Base-by-base conservation (phyloP, 1,140 invertebrate genomes). In the Rhagoletis zephyria region DNA sequence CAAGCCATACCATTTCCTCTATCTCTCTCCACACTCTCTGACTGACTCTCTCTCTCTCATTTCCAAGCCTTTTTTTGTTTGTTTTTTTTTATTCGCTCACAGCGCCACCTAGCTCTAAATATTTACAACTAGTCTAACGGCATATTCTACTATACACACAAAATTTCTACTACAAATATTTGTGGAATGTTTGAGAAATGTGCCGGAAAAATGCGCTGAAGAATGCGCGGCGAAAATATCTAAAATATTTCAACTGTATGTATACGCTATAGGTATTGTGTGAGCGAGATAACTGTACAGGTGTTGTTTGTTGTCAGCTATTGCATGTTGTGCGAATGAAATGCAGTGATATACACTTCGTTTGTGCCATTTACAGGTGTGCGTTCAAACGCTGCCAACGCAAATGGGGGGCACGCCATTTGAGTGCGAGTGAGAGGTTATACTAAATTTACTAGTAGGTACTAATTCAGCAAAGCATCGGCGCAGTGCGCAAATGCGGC, bases 131-230 rank as follows among this genome's bases (percentile, higher is more conserved):
- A 42, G 2, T 77, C 87, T 64, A 63, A 81, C 85, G 64, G 77
- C 77, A 67, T 85, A 87, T 51, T 67, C 88, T 94, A 19, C 89
- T 95, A 87, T 91, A 88, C 81, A 85, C 88, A 88, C 88, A 87
- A 88, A 88, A 87, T 85, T 87, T 88, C 81, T 74, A 87, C 86
- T 74, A 87, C 86, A 88, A 88, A 88, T 88, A 88, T 88, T 87
- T 85, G 48, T 70, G 65, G 87, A 74, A 87, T 63, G 51, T 87
- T 87, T 87, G 87, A 88, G 87, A 88, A 88, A 88, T 88, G 87
- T 85, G 87, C 88, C 88, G 88, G 88, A 88, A 88, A 88, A 88
- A 88, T 88, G 88, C 88, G 88, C 88, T 88, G 88, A 88, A 88
- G 88, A 88, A 88, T 88, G 88, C 86, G 85, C 87, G 88, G 88